Evolutionary conservation across 2,797 vertebrate genomes (phyloP).

Genomic region (Malacoraja senta): DNA sequence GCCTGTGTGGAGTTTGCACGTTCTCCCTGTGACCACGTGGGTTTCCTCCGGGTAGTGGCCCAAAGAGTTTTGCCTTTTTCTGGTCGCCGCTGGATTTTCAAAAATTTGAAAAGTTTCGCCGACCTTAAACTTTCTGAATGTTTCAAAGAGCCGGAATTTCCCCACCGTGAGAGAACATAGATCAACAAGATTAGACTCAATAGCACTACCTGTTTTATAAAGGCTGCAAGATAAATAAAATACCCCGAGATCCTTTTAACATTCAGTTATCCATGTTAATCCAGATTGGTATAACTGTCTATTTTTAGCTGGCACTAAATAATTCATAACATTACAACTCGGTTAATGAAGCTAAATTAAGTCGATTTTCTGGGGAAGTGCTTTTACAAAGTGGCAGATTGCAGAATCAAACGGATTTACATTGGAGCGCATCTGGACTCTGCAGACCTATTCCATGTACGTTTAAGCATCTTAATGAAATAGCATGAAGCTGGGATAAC

Average conservation of each 20-base stretch:
- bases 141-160: neutral
- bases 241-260: neutral
- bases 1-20: no score
- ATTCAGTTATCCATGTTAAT: slow-evolving; percentile 17
- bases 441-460: neutral
- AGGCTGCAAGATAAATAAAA: neutral
- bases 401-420: neutral
- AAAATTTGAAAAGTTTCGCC: no score
- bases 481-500: neutral
- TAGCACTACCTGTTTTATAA: neutral
- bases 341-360: slow-evolving; percentile 19
- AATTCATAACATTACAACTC: neutral
- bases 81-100: no score
- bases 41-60: no score
- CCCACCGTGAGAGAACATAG: neutral
- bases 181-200: neutral
- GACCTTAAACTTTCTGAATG: neutral
- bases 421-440: neutral
- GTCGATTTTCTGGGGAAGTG: neutral
- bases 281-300: neutral
- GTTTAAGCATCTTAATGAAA: neutral
- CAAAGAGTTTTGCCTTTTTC: no score
- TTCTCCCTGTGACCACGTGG: no score
- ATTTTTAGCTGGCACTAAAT: slow-evolving; percentile 13
- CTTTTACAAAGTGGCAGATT: neutral